These are phyloP conservation scores for Gandaritis pyraliata DNA, from an alignment of 2,888 invertebrate species.

Conservation along the genomic window DNA sequence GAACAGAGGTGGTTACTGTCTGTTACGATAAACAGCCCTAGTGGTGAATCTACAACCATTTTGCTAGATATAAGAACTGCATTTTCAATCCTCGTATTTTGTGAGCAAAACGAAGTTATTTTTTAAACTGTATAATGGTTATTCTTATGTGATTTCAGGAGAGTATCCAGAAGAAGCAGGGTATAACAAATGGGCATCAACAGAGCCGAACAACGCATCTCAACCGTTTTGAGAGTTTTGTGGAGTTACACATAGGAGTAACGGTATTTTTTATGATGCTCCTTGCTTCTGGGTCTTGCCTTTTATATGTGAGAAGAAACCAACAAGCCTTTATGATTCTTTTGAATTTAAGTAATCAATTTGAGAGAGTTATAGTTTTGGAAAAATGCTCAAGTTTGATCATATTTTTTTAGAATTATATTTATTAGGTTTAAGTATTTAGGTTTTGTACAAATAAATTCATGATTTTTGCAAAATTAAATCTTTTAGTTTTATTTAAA, in stretches of 20 bases:
- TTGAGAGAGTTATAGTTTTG: too few species aligned
- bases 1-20: background rate
- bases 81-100: too few species aligned
- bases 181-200: constrained; percentile 10
- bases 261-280: constrained; percentile 16
- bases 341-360: too few species aligned
- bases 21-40: background rate
- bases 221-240: constrained; percentile 45
- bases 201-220: constrained; percentile 28
- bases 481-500: too few species aligned
- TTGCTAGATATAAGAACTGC: background rate
- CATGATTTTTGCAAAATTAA: too few species aligned
- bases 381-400: too few species aligned
- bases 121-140: too few species aligned
- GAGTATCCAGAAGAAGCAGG: constrained; percentile 33
- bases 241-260: constrained; percentile 46
- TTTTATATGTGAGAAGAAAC: constrained; percentile 33
- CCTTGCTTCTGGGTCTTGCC: constrained; percentile 25
- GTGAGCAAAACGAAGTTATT: too few species aligned
- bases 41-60: background rate
- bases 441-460: too few species aligned
- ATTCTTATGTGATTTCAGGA: constrained; percentile 42
- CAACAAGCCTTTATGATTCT: constrained; percentile 10
- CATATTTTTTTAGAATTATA: too few species aligned
- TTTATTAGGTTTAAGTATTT: too few species aligned